These are phyloP conservation scores for Tenthredo livida DNA, from an alignment of 2,888 invertebrate genomes.

Conservation along the genomic window DNA sequence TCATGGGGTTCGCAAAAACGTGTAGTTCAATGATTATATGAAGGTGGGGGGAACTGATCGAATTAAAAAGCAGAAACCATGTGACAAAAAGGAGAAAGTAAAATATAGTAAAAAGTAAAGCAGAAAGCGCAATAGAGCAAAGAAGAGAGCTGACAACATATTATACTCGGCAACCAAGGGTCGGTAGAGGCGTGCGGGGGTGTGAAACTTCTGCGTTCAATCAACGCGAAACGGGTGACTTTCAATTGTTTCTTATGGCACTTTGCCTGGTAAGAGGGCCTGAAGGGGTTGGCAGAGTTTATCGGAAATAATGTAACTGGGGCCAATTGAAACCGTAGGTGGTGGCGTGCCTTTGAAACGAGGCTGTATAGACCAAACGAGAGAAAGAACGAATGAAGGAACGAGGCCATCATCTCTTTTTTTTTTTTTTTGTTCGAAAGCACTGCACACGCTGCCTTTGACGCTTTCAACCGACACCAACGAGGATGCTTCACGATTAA, in stretches of 20 bases:
- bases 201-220: slow-evolving; percentile 2
- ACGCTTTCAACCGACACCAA: not conserved
- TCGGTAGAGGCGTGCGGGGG: not conserved
- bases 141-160: slow-evolving; percentile 11
- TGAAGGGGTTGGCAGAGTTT: slow-evolving; percentile 14
- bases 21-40: not conserved
- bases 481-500: slow-evolving; percentile 8
- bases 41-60: too few species aligned
- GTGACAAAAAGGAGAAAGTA: not conserved
- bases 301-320: slow-evolving; percentile 29
- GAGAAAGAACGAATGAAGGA: not conserved
- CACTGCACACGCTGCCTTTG: slow-evolving; percentile 24
- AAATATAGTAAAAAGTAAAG: not conserved
- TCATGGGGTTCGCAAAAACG: not conserved
- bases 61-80: not conserved
- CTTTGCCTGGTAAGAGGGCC: not conserved
- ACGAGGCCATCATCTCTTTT: not conserved
- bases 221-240: slow-evolving; percentile 22
- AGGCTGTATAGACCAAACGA: slow-evolving; percentile 1
- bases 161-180: not conserved
- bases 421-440: not conserved
- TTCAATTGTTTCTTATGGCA: slow-evolving; percentile 32
- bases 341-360: slow-evolving; percentile 15
- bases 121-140: not conserved
- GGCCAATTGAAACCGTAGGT: slow-evolving; percentile 21